Evolutionary conservation across 2,113 vertebrate genomes (phyloP), one percentile per base, ranked within the genome.

Genomic region (Dolichotis patagonum): DNA sequence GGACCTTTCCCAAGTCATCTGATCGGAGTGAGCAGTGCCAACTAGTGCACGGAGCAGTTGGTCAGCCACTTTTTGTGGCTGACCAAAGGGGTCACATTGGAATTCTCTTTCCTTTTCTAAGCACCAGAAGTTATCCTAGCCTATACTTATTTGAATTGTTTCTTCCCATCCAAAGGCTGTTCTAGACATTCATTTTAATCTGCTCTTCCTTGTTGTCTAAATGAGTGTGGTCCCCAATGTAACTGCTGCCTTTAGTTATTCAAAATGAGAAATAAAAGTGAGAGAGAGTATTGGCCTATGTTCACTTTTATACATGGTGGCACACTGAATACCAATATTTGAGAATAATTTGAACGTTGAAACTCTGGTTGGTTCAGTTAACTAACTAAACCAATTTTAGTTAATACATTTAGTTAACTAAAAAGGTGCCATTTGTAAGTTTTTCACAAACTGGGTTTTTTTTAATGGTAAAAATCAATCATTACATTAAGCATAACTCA

Each of bases 281-380:
- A 60, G 56, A 65, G 83, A 90, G 35, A 46, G 0, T 24, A 75
- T 82, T 63, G 24, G 26, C 7, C 12, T 22, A 35, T 83, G 75
- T 41, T 65, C 28, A 58, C 60, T 94, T 88, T 73, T 77, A 78
- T 69, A 30, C 3, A 56, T 13, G 32, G 8, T 46, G 58, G 49
- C 62, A 30, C 2, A 30, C 26, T n/a, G 52, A 95, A 56, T 88
- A 91, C 1, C 0, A 22, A 88, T 63, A 49, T 73, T 65, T 88
- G 85, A 85, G 58, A 88, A 88, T 88, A 69, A 77, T 52, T 90
- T 82, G 75, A 88, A 94, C 73, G 62, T 32, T 77, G 52, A 94
- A 94, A 80, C 1, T 32, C 19, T 62, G 32, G 14, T 65, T 83
- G 75, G 5, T 12, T 43, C 14, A 43, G 67, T 75, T 75, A 43